Evolutionary conservation across 2,888 invertebrate species (phyloP), one percentile per base, ranked within the genome.

Genomic region (Endomychus coccineus): DNA sequence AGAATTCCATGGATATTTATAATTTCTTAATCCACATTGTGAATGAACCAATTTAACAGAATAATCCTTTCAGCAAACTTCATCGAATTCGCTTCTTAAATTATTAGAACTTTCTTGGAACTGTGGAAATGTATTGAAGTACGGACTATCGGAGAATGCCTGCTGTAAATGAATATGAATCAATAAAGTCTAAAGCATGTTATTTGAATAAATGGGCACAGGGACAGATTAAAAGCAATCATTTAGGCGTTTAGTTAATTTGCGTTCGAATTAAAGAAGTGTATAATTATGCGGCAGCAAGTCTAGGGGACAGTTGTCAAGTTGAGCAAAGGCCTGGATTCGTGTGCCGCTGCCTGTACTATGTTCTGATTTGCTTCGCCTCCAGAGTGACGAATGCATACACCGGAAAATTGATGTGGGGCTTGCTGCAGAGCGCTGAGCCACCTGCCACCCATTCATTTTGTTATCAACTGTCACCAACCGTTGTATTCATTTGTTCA

Each of bases 391-490:
- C 25, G 25, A 25, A 25, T 25, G 25, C 25, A 25, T 10, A 25
- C 5, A 25, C 25, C 25, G 25, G 25, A 25, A 25, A 25, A 25
- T 25, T 25, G 25, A 25, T 25, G 25, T 25, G 7, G n/a, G 21
- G 6, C n/a, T 19, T 19, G 21, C 21, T 19, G 6, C 21, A n/a
- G 21, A 19, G 21, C 6, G n/a, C 21, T 19, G 6, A 19, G 21
- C 6, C 21, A 19, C 21, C 21, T 19, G 21, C 21, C 21, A 19
- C 21, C 21, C 21, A 19, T 19, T 7, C 21, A 19, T 19, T 19
- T n/a, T 7, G 21, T 19, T 19, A 19, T 19, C 21, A 19, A 19
- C 21, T 19, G 21, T 19, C 21, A 19, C 6, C 21, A 19, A 7
- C 21, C 21, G n/a, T 19, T 19, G n/a, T n/a, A 19, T n/a, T 19